Evolutionary conservation across 1,140 invertebrate genomes (phyloP).

Genomic region (Heliconius nattereri): DNA sequence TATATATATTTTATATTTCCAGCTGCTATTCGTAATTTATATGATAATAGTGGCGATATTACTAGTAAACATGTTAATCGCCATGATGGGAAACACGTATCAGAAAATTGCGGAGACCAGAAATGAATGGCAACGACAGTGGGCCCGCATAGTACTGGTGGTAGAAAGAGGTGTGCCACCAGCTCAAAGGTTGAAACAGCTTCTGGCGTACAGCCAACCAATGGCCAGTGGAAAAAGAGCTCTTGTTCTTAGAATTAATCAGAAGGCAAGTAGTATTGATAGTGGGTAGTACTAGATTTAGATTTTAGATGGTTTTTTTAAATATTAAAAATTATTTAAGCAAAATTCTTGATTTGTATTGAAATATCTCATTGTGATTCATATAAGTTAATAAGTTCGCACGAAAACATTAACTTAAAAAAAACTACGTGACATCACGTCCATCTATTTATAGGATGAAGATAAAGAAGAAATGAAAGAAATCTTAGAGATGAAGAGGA

Average conservation of each 20-base stretch:
- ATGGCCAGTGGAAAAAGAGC: slow-evolving; percentile 95
- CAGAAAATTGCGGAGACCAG: slow-evolving; percentile 98
- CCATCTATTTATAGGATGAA: slow-evolving; percentile 85
- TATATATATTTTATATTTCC: slow-evolving; percentile 36
- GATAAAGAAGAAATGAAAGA: slow-evolving; percentile 97
- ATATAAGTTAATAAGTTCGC: too few species aligned
- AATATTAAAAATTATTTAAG: too few species aligned
- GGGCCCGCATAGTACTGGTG: slow-evolving; percentile 98
- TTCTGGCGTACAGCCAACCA: slow-evolving; percentile 96
- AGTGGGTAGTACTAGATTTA: too few species aligned
- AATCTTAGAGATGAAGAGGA: slow-evolving; percentile 93
- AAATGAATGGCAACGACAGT: slow-evolving; percentile 99
- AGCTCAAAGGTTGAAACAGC: slow-evolving; percentile 90
- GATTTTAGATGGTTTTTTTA: too few species aligned
- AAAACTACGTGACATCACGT: neutral
- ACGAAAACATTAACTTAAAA: too few species aligned
- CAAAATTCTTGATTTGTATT: too few species aligned
- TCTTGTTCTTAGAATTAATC: slow-evolving; percentile 86
- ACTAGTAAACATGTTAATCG: slow-evolving; percentile 98
- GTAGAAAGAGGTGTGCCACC: slow-evolving; percentile 97
- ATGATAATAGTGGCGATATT: slow-evolving; percentile 98
- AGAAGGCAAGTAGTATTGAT: slow-evolving; percentile 36
- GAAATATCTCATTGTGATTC: too few species aligned
- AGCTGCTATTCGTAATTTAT: slow-evolving; percentile 96
- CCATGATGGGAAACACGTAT: slow-evolving; percentile 99